These are phyloP conservation scores for Epinephelus cyanopodus DNA, from an alignment of 2,113 vertebrate genomes.

Conservation along the genomic window DNA sequence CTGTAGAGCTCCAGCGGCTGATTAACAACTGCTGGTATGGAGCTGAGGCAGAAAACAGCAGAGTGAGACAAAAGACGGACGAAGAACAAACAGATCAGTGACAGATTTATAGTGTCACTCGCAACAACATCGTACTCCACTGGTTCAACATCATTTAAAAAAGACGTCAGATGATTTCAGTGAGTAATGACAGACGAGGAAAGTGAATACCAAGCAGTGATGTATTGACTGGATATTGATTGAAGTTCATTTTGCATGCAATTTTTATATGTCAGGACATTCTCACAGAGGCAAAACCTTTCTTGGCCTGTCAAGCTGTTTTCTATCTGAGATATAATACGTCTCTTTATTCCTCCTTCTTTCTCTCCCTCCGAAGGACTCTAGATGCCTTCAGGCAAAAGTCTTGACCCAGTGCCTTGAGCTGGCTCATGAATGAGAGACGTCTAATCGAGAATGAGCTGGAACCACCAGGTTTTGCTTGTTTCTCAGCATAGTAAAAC, in stretches of 20 bases:
- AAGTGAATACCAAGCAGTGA: constrained; percentile 1
- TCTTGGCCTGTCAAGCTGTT: neutral
- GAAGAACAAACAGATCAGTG: constrained; percentile 40
- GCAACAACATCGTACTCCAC: neutral
- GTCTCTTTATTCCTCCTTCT: constrained; percentile 2
- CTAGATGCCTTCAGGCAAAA: constrained; percentile 17
- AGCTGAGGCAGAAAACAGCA: constrained; percentile 15
- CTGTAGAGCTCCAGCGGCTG: constrained; percentile 29
- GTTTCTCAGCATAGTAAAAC: neutral
- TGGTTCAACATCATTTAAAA: constrained; percentile 28
- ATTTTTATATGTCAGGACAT: neutral
- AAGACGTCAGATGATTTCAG: constrained; percentile 13
- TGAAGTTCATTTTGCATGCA: neutral
- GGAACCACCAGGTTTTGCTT: neutral
- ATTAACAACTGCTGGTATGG: constrained; percentile 49
- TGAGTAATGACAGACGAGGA: constrained; percentile 22
- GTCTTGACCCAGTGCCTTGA: constrained; percentile 29
- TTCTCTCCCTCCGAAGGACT: constrained; percentile 11
- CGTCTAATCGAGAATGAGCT: neutral
- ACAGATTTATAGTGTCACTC: constrained; percentile 41
- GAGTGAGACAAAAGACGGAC: constrained; percentile 35
- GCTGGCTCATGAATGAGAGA: constrained; percentile 19
- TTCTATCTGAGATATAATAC: neutral
- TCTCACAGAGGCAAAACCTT: neutral
- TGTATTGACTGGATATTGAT: constrained; percentile 6